Conservation (phyloP, 2,113 vertebrate species). For the Cochlearius cochlearius region DNA sequence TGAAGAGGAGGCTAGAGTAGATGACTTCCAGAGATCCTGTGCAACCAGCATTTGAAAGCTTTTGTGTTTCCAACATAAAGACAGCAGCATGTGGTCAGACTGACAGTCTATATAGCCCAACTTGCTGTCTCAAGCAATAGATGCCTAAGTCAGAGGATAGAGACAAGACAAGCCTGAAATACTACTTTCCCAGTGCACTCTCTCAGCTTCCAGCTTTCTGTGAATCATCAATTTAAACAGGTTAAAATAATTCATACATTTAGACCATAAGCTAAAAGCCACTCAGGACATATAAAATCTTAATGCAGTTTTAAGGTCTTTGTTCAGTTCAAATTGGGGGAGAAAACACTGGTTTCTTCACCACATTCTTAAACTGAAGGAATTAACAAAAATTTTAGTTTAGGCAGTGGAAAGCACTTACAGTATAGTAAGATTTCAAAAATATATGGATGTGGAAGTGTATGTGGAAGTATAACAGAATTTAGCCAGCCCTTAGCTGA, state of each 20-base stretch:
- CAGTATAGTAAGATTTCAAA: not conserved
- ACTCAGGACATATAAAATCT: not conserved
- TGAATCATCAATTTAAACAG: not conserved
- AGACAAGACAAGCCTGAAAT: not conserved
- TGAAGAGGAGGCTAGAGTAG: not conserved
- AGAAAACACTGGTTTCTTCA: not conserved
- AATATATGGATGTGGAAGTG: not conserved
- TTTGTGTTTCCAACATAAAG: not conserved
- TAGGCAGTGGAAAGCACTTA: not conserved
- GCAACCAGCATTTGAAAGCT: not conserved
- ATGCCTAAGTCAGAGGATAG: not conserved
- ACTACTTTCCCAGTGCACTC: not conserved
- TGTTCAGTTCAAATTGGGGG: not conserved
- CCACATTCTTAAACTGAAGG: not conserved
- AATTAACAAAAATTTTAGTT: not conserved
- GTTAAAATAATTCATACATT: not conserved
- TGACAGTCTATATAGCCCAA: not conserved
- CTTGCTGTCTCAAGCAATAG: not conserved
- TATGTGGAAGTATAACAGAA: not conserved
- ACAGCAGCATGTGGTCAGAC: not conserved
- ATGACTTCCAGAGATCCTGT: not conserved
- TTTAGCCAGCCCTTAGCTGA: not conserved
- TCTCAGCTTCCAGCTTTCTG: not conserved
- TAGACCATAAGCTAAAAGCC: not conserved
- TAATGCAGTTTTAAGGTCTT: not conserved